Evolutionary conservation across 2,888 invertebrate genomes (phyloP), one percentile per base, ranked within the genome.

Genomic region (Sphecodes monilicornis): DNA sequence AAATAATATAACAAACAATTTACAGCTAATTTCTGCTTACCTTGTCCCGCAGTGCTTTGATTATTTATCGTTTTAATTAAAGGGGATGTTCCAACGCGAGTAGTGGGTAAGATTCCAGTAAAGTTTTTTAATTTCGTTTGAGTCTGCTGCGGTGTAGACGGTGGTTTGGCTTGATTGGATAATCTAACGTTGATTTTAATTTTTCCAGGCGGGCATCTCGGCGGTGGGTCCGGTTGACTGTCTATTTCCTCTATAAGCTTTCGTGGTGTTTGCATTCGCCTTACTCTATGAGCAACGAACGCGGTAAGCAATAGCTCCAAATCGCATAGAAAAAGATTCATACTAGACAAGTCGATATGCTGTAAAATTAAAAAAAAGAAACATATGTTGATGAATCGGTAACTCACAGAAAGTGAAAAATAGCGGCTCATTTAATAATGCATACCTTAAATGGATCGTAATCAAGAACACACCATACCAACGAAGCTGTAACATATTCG

Each of bases 201-300:
- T 92, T 96, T 96, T 10, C 97, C 96, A 54, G 96, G 95, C 26
- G 97, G 97, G 92, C 96, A 97, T 75, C 96, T 95, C 22, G 97
- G 96, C 69, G 96, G 95, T 69, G 96, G 95, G 76, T 96, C 95
- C 22, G 97, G 96, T 72, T 96, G 94, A 74, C 93, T 95, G 92
- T 97, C 97, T 82, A 97, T 96, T 93, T 97, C 96, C 92, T 97
- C 97, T 84, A 98, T 97, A 22, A 97, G 95, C 94, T 96, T 96
- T 90, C 96, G 95, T 64, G 97, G 96, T 18, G 97, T 97, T 93
- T 97, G 97, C 87, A 97, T 96, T 92, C 97, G 96, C 78, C 97
- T 96, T 78, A 97, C 96, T 92, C 98, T 96, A 95, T 98, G 98
- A 76, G 97, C 98, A 89, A 97, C 97, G 95, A 98, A 98, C 32